Base-by-base conservation (phyloP, 53 echinoderm and acorn worm species). In the Henricia sp. region DNA sequence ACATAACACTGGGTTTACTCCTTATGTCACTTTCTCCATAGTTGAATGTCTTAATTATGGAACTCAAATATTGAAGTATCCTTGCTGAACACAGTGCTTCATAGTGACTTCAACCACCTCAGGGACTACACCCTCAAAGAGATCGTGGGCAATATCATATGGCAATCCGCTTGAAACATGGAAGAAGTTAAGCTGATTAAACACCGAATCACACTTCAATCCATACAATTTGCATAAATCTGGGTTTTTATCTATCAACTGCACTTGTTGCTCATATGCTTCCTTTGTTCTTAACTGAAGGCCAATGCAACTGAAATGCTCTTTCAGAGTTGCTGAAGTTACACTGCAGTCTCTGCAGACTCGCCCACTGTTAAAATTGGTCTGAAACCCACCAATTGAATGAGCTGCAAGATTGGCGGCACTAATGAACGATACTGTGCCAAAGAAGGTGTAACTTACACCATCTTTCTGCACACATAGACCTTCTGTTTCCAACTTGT, bases 331-430 rank as follows among this genome's bases (percentile, higher is more conserved):
- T 48, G 20, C 16, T 53, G 53, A 26, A 76, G 55, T 39, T 5
- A 76, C 39, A 76, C 39, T 92, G 48, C 92, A 91, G 27, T 39
- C 58, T 68, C 92, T 85, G 58, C 92, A 92, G 39, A 84, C 57
- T 3, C 92, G 50, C 0, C 77, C 89, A 29, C 53, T 26, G 40
- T 75, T 13, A 39, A 92, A 92, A 78, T 85, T 76, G 21, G 40
- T 54, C n/a, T n/a, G n/a, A n/a, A n/a, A n/a, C 48, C 92, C 92
- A 35, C 85, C 92, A 19, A 92, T 75, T 24, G 37, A 32, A 71
- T 92, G 92, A 20, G 85, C 52, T 28, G 48, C 84, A 63, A 88
- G 62, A 57, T 92, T 92, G 72, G 88, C 92, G 40, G 88, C 88
- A 59, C 72, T 50, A 63, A 90, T 32, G 51, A 72, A 86, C 54